These are phyloP conservation scores for Timema cristinae DNA, from an alignment of 2,888 invertebrate species.

Conservation along the genomic window DNA sequence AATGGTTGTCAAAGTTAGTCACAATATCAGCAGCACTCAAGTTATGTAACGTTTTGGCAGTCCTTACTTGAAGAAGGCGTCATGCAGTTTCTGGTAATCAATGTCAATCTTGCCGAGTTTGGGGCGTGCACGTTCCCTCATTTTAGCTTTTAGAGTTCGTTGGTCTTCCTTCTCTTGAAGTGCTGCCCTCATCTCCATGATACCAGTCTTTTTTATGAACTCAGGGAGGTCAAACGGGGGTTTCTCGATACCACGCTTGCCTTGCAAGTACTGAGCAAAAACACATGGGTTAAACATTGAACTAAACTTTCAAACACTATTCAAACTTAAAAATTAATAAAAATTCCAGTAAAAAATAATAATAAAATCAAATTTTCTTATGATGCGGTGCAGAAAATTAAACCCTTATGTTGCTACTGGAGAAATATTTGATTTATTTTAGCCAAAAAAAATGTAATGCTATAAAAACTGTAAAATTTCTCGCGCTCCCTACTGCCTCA, in stretches of 20 bases:
- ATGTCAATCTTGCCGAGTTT: conserved; percentile 99
- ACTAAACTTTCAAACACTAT: no score
- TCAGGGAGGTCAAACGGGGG: conserved; percentile 98
- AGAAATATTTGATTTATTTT: no score
- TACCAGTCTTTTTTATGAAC: conserved; percentile 98
- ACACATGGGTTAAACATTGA: neutral
- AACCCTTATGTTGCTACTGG: no score
- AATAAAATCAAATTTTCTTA: conserved; percentile 8
- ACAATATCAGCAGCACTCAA: no score
- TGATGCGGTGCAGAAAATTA: no score
- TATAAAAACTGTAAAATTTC: no score
- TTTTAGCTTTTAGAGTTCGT: conserved; percentile 92
- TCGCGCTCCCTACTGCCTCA: no score
- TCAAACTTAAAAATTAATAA: no score
- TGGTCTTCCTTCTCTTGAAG: conserved; percentile 96
- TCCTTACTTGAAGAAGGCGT: conserved; percentile 90
- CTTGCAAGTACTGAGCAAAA: conserved; percentile 70
- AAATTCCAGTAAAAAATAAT: no score
- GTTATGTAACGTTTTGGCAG: no score
- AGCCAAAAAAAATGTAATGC: no score
- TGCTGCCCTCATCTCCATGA: conserved; percentile 99
- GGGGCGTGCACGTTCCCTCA: conserved; percentile 93
- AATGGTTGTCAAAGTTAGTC: no score
- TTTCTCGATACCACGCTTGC: conserved; percentile 98
- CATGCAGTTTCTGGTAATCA: conserved; percentile 98